Evolutionary conservation across 2,797 vertebrate genomes (phyloP).

Genomic region (Schizopygopsis pylzovi): DNA sequence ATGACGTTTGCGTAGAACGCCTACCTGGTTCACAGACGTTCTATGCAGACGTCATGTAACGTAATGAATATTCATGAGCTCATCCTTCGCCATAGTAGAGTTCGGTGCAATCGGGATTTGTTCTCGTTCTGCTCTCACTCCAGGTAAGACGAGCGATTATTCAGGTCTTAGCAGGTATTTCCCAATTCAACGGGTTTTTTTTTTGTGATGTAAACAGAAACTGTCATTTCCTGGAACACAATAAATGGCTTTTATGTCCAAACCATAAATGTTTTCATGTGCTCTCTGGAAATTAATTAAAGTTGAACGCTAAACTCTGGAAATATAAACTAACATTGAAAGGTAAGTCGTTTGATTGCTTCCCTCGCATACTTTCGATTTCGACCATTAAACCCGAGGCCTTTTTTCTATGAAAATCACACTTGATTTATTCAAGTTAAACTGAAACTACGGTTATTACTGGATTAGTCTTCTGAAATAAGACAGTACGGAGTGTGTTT

Average conservation of each 20-base stretch:
- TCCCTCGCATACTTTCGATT: conserved; percentile 2
- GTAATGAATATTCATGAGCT: neutral
- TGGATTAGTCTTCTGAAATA: neutral
- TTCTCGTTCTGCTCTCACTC: neutral
- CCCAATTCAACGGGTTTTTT: conserved; percentile 15
- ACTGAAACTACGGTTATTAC: neutral
- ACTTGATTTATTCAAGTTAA: neutral
- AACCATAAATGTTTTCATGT: neutral
- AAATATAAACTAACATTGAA: conserved; percentile 1
- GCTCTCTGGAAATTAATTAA: neutral
- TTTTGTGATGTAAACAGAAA: conserved; percentile 60
- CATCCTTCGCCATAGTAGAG: conserved; percentile 5
- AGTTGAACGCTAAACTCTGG: neutral
- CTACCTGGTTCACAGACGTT: neutral
- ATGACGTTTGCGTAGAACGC: no score
- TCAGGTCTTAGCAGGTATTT: conserved; percentile 72
- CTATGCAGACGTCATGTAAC: neutral
- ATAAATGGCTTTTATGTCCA: neutral
- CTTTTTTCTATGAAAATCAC: neutral
- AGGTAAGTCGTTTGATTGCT: conserved; percentile 2
- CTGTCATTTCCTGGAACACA: conserved; percentile 39
- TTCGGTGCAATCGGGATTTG: neutral
- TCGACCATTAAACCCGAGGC: neutral
- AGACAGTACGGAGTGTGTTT: no score
- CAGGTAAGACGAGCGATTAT: conserved; percentile 71